Evolutionary conservation across 2,888 invertebrate species (phyloP).

Genomic region (Brenthis ino): DNA sequence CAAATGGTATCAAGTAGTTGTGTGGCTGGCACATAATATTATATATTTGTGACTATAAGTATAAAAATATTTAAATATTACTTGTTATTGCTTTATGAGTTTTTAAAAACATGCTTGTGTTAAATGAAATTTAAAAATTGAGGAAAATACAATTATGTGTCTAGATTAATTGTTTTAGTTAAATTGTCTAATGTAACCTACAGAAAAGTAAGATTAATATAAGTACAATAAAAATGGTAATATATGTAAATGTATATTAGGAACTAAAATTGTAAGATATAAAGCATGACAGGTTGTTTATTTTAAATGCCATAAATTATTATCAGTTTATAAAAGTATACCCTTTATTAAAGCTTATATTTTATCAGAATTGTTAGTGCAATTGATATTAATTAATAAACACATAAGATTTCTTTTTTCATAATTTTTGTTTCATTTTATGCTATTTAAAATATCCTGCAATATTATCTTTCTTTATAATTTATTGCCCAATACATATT

Average conservation of each 20-base stretch:
- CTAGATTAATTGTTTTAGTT: constrained; percentile 28
- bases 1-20: constrained; percentile 63
- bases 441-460: background rate
- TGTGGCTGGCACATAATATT: constrained; percentile 52
- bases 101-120: constrained; percentile 37
- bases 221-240: constrained; percentile 13
- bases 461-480: background rate
- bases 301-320: constrained; percentile 22
- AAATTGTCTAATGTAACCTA: constrained; percentile 18
- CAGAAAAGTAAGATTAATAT: constrained; percentile 19
- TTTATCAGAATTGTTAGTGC: constrained; percentile 15
- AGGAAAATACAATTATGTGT: constrained; percentile 27
- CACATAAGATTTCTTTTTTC: background rate
- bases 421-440: constrained; percentile 9
- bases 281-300: constrained; percentile 18
- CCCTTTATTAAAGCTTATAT: constrained; percentile 11
- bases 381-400: constrained; percentile 15
- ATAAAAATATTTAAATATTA: constrained; percentile 34
- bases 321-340: constrained; percentile 8
- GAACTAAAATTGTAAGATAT: constrained; percentile 10
- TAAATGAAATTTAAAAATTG: constrained; percentile 29
- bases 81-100: constrained; percentile 40
- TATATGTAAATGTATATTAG: constrained; percentile 18
- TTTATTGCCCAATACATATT: too few relatives aligned
- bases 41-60: constrained; percentile 13